A percentile compares a stretch with the other conserved stretches of the same genome.
These are phyloP conservation scores for Amblyjoppa fuscipennis DNA, from an alignment of 2,888 invertebrate species.

Conservation along the genomic window DNA sequence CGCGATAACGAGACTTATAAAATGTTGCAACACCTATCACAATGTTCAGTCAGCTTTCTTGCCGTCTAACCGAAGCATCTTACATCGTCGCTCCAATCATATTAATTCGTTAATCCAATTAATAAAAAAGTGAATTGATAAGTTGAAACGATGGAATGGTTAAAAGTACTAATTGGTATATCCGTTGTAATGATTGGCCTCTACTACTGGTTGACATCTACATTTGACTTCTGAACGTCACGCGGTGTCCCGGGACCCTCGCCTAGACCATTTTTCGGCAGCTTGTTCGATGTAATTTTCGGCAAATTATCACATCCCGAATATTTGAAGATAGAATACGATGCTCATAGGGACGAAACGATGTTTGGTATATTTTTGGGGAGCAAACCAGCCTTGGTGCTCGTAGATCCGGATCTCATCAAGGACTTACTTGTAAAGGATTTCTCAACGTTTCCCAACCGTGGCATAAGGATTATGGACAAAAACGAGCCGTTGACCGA, in stretches of 20 bases:
- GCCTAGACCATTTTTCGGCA: constrained; percentile 81
- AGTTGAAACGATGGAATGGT: not conserved
- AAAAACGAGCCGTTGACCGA: constrained; percentile 79
- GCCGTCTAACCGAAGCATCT: too few relatives aligned
- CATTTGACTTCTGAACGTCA: constrained; percentile 83
- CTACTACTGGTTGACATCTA: constrained; percentile 79
- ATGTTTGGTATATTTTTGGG: constrained; percentile 71
- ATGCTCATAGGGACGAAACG: constrained; percentile 64
- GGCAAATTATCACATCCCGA: constrained; percentile 27
- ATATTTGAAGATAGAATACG: constrained; percentile 66
- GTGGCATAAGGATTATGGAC: constrained; percentile 60
- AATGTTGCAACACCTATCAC: too few relatives aligned
- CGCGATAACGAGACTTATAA: too few relatives aligned
- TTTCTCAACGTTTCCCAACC: constrained; percentile 71
- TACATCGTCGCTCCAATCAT: too few relatives aligned
- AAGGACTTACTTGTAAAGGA: constrained; percentile 73
- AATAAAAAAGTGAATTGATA: not conserved
- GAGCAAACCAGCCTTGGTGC: constrained; percentile 69
- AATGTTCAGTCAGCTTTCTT: not conserved
- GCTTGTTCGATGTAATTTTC: constrained; percentile 71
- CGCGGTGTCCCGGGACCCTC: constrained; percentile 81
- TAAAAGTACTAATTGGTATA: not conserved
- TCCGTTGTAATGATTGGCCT: not conserved
- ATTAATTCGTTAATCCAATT: too few relatives aligned
- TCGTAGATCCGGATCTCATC: constrained; percentile 72